Evolutionary conservation across 2,113 vertebrate genomes (phyloP).

Genomic region (Toxotes chatareus): DNA sequence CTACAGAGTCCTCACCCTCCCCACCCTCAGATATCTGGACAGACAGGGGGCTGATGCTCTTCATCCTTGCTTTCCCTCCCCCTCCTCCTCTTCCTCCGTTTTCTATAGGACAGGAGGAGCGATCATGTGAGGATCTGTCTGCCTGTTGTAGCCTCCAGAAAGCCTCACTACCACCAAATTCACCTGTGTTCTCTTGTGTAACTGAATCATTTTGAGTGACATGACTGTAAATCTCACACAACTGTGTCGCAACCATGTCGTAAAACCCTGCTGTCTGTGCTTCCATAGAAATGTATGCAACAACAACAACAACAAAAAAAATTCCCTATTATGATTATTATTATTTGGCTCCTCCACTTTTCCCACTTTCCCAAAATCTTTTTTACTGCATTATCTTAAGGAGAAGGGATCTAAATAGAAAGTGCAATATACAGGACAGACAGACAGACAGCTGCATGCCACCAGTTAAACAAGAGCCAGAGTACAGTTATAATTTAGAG

Average conservation of each 20-base stretch:
- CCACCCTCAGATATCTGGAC: slow-evolving; percentile 8
- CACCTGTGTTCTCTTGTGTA: neutral
- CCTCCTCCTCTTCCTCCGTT: neutral
- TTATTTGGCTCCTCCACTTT: slow-evolving; percentile 11
- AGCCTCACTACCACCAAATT: slow-evolving; percentile 14
- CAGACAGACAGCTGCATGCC: neutral
- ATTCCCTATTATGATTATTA: no score
- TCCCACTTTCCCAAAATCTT: slow-evolving; percentile 22
- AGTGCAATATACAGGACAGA: slow-evolving; percentile 62
- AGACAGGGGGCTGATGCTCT: slow-evolving; percentile 24
- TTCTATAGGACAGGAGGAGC: slow-evolving; percentile 16
- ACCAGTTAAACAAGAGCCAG: slow-evolving; percentile 28
- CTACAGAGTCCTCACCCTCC: slow-evolving; percentile 3
- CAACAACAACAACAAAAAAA: no score
- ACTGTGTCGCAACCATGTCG: slow-evolving; percentile 1
- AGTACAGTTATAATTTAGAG: slow-evolving; percentile 1
- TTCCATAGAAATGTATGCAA: slow-evolving; percentile 70
- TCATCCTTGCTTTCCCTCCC: slow-evolving; percentile 12
- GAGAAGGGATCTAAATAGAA: slow-evolving; percentile 65
- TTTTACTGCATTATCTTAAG: slow-evolving; percentile 31
- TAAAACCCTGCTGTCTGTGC: slow-evolving; percentile 36
- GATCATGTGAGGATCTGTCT: neutral
- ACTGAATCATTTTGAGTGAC: neutral
- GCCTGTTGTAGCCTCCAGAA: slow-evolving; percentile 1
- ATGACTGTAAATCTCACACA: neutral